A percentile compares a stretch with the other conserved stretches of the same genome.
Conservation (phyloP, 2,797 vertebrate genomes). For the Artibeus jamaicensis region DNA sequence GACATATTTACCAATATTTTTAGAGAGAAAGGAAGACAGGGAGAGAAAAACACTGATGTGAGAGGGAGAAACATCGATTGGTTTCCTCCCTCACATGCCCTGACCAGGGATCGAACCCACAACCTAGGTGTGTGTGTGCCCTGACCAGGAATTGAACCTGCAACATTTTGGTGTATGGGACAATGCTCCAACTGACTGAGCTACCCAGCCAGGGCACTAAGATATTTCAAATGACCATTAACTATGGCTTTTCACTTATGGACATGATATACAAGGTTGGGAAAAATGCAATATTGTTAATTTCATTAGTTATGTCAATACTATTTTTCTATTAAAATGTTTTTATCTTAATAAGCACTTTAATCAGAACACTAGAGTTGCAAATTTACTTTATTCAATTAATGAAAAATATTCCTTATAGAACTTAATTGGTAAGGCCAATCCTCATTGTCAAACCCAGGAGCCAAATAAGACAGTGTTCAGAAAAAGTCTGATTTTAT, state of each 20-base stretch:
- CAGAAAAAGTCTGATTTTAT: not conserved
- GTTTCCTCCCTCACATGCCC: too few relatives aligned
- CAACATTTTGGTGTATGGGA: too few relatives aligned
- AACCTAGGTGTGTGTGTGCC: too few relatives aligned
- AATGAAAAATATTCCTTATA: slow-evolving; percentile 1
- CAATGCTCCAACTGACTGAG: too few relatives aligned
- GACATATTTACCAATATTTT: too few relatives aligned
- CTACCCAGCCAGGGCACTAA: not conserved
- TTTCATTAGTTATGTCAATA: not conserved
- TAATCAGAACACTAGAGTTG: not conserved
- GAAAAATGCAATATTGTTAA: not conserved
- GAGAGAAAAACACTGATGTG: too few relatives aligned
- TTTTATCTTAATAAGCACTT: slow-evolving; percentile 15
- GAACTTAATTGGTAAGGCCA: slow-evolving; percentile 38
- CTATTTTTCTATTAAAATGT: slow-evolving; percentile 9
- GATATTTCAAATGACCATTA: not conserved
- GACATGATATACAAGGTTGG: not conserved
- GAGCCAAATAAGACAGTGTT: not conserved
- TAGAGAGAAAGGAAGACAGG: too few relatives aligned
- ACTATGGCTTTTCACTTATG: not conserved
- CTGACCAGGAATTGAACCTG: too few relatives aligned
- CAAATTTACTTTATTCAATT: not conserved
- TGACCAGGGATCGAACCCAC: too few relatives aligned
- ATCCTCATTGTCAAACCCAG: slow-evolving; percentile 6
- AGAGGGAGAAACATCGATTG: too few relatives aligned